These are phyloP conservation scores for Baryphthengus martii DNA, from an alignment of 2,113 vertebrate species.

Conservation along the genomic window DNA sequence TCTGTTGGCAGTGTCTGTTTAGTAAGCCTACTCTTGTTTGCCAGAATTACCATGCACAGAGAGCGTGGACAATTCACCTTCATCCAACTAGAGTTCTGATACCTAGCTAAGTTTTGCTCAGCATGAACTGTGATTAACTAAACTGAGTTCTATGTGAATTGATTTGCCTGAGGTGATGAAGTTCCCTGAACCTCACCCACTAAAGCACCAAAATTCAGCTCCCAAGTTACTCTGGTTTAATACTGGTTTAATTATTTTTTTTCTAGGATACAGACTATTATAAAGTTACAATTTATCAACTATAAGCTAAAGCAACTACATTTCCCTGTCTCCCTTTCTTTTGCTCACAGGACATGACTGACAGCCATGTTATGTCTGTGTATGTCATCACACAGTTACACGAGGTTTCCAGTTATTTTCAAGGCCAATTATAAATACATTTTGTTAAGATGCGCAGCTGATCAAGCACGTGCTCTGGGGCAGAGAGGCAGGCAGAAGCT, in stretches of 20 bases:
- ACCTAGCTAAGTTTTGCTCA: background rate
- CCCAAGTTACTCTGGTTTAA: background rate
- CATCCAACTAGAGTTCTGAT: background rate
- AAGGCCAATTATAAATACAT: background rate
- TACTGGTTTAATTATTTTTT: background rate
- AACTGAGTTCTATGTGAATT: background rate
- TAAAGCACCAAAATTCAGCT: background rate
- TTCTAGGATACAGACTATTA: fast-evolving
- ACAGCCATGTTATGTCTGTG: background rate
- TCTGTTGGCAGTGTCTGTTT: background rate
- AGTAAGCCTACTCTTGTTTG: background rate
- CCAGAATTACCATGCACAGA: background rate
- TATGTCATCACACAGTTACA: background rate
- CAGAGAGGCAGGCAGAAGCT: background rate
- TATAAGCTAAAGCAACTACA: background rate
- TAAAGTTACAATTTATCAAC: background rate
- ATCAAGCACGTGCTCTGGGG: background rate
- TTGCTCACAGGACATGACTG: background rate
- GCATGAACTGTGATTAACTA: background rate
- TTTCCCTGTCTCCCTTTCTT: background rate
- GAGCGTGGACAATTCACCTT: background rate
- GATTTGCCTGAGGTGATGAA: background rate
- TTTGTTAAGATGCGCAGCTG: background rate
- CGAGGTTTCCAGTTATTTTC: background rate
- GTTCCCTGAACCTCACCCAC: background rate